Evolutionary conservation across 30 jellyfish, hydroid and myxozoan genomes (phyloP).

Genomic region (Euphysa ruthae): DNA sequence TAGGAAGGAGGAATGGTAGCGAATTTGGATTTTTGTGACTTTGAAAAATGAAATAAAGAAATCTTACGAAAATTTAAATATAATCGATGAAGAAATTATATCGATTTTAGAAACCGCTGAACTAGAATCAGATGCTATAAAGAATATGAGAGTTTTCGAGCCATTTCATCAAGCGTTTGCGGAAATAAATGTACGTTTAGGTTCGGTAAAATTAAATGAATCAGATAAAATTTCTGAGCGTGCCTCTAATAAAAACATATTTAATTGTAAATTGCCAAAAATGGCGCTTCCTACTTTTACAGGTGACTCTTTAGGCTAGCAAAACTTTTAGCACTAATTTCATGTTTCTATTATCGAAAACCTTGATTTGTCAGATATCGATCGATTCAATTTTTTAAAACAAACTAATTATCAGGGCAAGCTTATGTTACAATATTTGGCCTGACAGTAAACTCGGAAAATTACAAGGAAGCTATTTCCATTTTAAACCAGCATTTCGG

Average conservation of each 20-base stretch:
- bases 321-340: neutral
- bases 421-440: neutral
- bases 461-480: neutral
- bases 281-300: neutral
- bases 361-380: neutral
- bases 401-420: neutral
- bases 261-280: neutral
- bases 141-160: too few species aligned
- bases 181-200: neutral
- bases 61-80: neutral
- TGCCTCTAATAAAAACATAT: neutral
- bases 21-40: neutral
- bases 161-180: too few species aligned
- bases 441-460: neutral
- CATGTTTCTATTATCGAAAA: neutral
- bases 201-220: neutral
- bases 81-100: neutral
- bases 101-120: neutral
- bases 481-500: neutral
- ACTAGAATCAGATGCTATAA: too few species aligned
- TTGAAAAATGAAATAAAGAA: neutral
- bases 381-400: neutral
- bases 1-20: neutral
- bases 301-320: neutral
- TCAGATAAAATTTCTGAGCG: too few species aligned